phyloP scores from a whole-genome alignment of 1,140 invertebrate genomes.

The Drosophila neocordata region DNA sequence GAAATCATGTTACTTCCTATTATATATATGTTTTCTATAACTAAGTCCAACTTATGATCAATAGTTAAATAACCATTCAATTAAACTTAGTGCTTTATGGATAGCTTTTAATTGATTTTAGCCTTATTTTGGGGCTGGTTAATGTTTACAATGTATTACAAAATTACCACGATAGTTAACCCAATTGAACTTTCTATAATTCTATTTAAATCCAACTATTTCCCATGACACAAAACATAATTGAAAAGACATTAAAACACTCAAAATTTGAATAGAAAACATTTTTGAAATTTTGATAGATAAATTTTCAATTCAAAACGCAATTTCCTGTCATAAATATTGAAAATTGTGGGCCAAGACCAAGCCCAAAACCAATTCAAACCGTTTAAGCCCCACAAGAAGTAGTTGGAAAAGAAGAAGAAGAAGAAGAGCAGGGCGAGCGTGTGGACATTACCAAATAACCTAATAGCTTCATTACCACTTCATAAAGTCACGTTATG shows the following conservation, averaged over 20 bases:
- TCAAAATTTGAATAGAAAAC: slow-evolving; percentile 28
- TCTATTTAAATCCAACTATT: slow-evolving; percentile 50
- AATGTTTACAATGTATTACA: slow-evolving; percentile 2
- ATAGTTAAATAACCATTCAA: no score
- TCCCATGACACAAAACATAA: slow-evolving; percentile 39
- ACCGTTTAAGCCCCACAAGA: neutral
- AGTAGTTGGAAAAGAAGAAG: neutral
- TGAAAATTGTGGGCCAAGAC: slow-evolving; percentile 71
- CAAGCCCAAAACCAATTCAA: slow-evolving; percentile 22
- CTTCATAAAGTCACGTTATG: slow-evolving; percentile 80
- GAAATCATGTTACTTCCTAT: no score
- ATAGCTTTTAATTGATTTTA: neutral
- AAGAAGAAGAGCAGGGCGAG: neutral
- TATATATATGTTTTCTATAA: no score
- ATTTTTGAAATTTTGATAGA: slow-evolving; percentile 47
- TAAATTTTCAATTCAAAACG: slow-evolving; percentile 68
- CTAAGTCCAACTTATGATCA: no score
- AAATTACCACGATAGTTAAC: slow-evolving; percentile 34
- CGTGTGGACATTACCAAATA: slow-evolving; percentile 38
- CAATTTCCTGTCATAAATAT: slow-evolving; percentile 79
- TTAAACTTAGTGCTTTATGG: no score
- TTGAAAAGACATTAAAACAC: slow-evolving; percentile 61
- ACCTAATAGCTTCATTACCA: slow-evolving; percentile 77
- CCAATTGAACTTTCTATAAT: slow-evolving; percentile 34
- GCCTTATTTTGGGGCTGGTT: neutral